A percentile compares a stretch with the other conserved stretches of the same genome.
phyloP scores from a whole-genome alignment of 2,797 vertebrate genomes.

The Balearica regulorum region DNA sequence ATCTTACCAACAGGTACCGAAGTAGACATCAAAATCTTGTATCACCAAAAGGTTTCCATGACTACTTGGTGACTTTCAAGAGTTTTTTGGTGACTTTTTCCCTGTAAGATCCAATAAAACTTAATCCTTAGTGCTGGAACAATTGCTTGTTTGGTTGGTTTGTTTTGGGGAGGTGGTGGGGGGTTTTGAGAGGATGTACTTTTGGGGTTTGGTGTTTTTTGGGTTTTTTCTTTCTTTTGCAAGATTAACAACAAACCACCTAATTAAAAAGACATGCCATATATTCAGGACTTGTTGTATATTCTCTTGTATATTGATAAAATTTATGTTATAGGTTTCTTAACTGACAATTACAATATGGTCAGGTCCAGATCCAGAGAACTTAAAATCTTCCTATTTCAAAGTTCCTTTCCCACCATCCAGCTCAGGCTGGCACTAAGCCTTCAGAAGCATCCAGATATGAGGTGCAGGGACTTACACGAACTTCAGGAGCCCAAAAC shows the following conservation, averaged over 20 bases:
- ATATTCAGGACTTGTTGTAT: neutral
- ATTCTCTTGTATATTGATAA: neutral
- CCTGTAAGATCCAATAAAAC: neutral
- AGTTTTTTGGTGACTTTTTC: neutral
- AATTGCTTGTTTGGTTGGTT: neutral
- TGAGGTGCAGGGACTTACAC: neutral
- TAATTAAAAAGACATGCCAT: neutral
- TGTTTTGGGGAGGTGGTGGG: no score
- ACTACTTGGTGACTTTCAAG: neutral
- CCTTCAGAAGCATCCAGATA: neutral
- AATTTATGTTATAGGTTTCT: neutral
- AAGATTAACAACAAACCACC: neutral
- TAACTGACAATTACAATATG: neutral
- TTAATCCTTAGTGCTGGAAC: neutral
- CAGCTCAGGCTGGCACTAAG: rapidly evolving
- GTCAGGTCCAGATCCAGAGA: neutral
- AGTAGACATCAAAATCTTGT: neutral
- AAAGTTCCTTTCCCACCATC: neutral
- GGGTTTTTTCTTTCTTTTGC: neutral
- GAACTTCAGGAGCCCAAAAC: neutral
- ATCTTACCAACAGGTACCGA: neutral
- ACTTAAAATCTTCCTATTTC: neutral
- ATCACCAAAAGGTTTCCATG: neutral
- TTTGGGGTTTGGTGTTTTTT: neutral
- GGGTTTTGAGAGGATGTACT: neutral